These are phyloP conservation scores for Sitophilus oryzae DNA, from an alignment of 1,140 invertebrate genomes.

Conservation along the genomic window DNA sequence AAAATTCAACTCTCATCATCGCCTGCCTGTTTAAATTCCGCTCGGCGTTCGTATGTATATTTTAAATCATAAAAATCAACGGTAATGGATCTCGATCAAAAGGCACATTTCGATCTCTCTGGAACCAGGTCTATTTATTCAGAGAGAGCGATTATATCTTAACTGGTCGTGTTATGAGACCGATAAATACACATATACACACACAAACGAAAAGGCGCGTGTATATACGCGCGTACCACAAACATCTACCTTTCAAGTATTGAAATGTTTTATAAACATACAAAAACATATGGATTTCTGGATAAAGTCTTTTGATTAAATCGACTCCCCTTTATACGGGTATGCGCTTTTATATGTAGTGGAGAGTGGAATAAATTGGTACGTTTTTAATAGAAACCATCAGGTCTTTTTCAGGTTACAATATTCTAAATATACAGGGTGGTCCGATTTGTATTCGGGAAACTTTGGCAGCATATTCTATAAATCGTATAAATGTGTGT, in stretches of 20 bases:
- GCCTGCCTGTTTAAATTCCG: neutral
- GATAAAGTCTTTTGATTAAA: conserved; percentile 35
- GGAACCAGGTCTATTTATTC: conserved; percentile 40
- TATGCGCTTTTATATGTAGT: no score
- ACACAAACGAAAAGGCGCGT: no score
- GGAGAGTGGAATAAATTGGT: no score
- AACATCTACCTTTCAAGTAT: conserved; percentile 39
- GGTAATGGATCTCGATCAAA: conserved; percentile 28
- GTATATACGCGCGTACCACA: conserved; percentile 38
- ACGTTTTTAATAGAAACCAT: no score
- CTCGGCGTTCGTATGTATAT: conserved; percentile 11
- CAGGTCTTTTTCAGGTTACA: no score
- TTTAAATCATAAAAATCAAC: conserved; percentile 30
- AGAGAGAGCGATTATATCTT: conserved; percentile 40
- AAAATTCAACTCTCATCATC: no score
- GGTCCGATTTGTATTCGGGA: no score
- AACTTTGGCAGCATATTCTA: no score
- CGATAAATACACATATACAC: conserved; percentile 38
- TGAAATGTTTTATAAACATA: conserved; percentile 42
- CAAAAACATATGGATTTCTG: conserved; percentile 43
- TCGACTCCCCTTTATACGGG: no score
- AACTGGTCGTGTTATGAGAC: conserved; percentile 39
- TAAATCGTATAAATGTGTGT: no score
- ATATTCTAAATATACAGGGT: no score
- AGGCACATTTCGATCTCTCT: conserved; percentile 14